Conservation (phyloP, 2,888 invertebrate species). For the Branchellion lobata region DNA sequence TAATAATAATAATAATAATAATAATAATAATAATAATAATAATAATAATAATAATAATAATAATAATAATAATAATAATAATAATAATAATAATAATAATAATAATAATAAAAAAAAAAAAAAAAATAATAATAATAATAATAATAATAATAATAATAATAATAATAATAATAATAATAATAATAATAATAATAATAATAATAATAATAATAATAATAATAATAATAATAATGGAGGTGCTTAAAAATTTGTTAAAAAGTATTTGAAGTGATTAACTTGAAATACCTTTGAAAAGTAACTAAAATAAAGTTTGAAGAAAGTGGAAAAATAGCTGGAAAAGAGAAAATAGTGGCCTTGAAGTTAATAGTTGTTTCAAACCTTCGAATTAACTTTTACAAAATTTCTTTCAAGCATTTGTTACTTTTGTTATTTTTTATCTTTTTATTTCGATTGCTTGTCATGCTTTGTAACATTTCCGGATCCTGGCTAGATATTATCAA, state of each 20-base stretch:
- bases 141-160: background rate
- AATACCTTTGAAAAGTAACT: no score
- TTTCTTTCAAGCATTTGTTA: no score
- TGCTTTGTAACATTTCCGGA: no score
- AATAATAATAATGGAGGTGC: background rate
- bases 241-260: background rate
- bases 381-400: no score
- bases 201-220: constrained; percentile 17
- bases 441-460: no score
- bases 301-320: no score
- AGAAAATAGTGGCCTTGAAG: no score
- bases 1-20: constrained; percentile 11
- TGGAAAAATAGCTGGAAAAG: no score
- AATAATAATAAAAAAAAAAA: background rate
- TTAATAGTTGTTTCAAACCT: no score
- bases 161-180: constrained; percentile 11
- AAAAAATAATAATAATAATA: background rate
- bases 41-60: background rate
- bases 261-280: no score
- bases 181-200: constrained; percentile 8
- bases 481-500: no score
- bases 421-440: no score
- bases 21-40: background rate
- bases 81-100: background rate
- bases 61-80: background rate